These are phyloP conservation scores for Steromphala cineraria DNA, from an alignment of 2,888 invertebrate species.

Conservation along the genomic window DNA sequence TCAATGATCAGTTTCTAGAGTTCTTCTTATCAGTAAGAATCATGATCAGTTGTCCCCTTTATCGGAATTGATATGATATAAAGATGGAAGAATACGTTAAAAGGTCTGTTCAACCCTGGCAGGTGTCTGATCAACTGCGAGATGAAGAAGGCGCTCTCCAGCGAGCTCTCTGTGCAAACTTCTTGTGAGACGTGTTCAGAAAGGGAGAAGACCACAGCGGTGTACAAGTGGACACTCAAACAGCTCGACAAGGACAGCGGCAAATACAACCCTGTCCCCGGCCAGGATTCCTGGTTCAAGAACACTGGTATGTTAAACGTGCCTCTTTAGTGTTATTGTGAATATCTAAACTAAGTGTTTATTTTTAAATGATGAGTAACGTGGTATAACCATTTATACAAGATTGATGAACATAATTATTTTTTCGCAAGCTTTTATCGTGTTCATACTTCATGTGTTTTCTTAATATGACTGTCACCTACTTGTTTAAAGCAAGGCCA, in stretches of 20 bases:
- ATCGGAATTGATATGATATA: not conserved
- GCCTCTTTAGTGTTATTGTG: too few relatives aligned
- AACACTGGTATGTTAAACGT: slow-evolving; percentile 15
- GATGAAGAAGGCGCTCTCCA: slow-evolving; percentile 19
- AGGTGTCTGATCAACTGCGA: slow-evolving; percentile 27
- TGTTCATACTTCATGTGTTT: too few relatives aligned
- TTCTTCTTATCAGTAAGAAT: too few relatives aligned
- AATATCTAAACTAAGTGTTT: too few relatives aligned
- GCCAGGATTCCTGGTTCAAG: not conserved
- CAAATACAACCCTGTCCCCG: not conserved
- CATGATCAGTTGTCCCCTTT: too few relatives aligned
- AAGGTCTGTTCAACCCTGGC: not conserved
- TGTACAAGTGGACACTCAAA: slow-evolving; percentile 12
- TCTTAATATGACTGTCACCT: too few relatives aligned
- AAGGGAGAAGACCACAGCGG: not conserved
- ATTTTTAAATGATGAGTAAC: too few relatives aligned
- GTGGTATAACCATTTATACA: too few relatives aligned
- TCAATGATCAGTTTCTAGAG: too few relatives aligned
- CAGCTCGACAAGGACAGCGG: not conserved
- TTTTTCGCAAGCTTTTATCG: too few relatives aligned
- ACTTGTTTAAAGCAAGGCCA: too few relatives aligned
- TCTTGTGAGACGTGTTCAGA: not conserved
- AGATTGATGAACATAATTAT: too few relatives aligned
- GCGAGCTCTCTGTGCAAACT: slow-evolving; percentile 16
- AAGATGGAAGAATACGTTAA: not conserved